Evolutionary conservation across 2,797 vertebrate genomes (phyloP), one percentile per base, ranked within the genome.

Genomic region (Synanceia verrucosa): DNA sequence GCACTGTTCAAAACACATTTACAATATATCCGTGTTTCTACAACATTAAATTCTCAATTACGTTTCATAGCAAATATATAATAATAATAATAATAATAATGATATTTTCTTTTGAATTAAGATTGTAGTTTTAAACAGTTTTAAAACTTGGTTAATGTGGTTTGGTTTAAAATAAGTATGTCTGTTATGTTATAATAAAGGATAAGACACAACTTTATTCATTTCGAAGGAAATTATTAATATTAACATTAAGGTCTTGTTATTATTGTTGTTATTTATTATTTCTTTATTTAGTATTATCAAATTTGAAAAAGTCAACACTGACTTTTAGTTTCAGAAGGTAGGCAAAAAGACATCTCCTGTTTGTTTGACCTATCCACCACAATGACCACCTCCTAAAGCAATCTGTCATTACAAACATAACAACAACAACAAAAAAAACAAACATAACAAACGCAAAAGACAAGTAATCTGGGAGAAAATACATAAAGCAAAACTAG

Each of bases 291-390:
- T n/a, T n/a, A n/a, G n/a, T n/a, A n/a, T n/a, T n/a, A n/a, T n/a
- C n/a, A 43, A 19, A 43, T 43, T 41, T n/a, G 0, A 41, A n/a
- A n/a, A n/a, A 41, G 18, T 0, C 8, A n/a, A 18, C 37, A n/a
- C 13, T 41, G 0, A 41, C 18, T 41, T 0, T 41, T n/a, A 7
- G 37, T 41, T 41, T 41, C 39, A 41, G 16, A 41, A 3, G 39
- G 3, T 0, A 41, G 7, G n/a, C 8, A 2, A 41, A 41, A 7
- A 41, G 39, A 7, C 3, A 18, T 18, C 0, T 41, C 18, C 39
- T n/a, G 3, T 43, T 19, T 19, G 39, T 43, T 43, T 43, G 39
- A 43, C 39, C 39, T n/a, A 43, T 43, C n/a, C 39, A 19, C 18
- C 39, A 41, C 39, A 16, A 16, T 18, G 8, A 41, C 1, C 39